A percentile compares a stretch with the other conserved stretches of the same genome.
Evolutionary conservation across 2,113 vertebrate genomes (phyloP).

Genomic region (Pyxicephalus adspersus): DNA sequence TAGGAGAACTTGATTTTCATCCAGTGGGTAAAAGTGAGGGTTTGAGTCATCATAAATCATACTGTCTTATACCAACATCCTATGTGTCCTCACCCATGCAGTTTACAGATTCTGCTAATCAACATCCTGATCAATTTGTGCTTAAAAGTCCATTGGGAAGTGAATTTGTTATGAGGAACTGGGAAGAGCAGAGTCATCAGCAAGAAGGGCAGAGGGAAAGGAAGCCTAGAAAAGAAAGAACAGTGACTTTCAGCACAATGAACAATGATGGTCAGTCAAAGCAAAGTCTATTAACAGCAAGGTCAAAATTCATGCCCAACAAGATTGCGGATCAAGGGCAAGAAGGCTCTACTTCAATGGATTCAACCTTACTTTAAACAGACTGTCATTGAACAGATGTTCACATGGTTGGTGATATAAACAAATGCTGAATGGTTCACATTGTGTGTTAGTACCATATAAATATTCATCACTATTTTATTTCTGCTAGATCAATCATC

Average conservation of each 20-base stretch:
- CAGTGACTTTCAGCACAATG: conserved; percentile 35
- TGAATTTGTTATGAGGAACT: conserved; percentile 1
- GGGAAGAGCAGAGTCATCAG: conserved; percentile 8
- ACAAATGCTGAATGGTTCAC: too few relatives aligned
- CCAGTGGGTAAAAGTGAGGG: conserved; percentile 5
- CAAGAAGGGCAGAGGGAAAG: conserved; percentile 9
- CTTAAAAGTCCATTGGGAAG: conserved; percentile 30
- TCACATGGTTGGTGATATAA: background rate
- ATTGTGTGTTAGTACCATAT: too few relatives aligned
- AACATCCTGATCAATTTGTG: conserved; percentile 6
- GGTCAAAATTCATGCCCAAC: conserved; percentile 33
- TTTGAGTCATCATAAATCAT: conserved; percentile 3
- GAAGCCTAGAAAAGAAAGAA: conserved; percentile 25
- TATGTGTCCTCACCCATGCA: background rate
- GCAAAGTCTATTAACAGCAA: background rate
- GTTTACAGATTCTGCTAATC: background rate
- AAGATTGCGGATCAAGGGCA: conserved; percentile 18
- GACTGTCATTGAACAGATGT: background rate
- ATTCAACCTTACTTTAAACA: conserved; percentile 39
- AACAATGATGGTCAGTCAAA: conserved; percentile 22
- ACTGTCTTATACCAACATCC: background rate
- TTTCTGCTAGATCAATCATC: too few relatives aligned
- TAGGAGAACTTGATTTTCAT: conserved; percentile 17
- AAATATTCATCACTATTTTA: too few relatives aligned
- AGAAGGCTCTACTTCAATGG: conserved; percentile 29